Evolutionary conservation across 2,113 vertebrate genomes (phyloP), one percentile per base, ranked within the genome.

Genomic region (Hydrolagus affinis): DNA sequence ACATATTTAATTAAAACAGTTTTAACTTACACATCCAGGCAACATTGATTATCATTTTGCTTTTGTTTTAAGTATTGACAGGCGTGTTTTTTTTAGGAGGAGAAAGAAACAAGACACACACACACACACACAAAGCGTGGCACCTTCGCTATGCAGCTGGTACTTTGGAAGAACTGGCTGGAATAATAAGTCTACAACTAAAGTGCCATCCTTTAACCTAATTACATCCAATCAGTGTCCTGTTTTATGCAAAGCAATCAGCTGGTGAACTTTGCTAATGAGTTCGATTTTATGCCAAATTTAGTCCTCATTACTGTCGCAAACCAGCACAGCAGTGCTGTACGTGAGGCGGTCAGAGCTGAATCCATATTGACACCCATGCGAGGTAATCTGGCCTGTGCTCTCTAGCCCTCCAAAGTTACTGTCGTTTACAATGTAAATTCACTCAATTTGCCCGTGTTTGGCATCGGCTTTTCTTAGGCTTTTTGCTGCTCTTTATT

Each of bases 221-320:
- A 97, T 97, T 98, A 96, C 93, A 94, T 91, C 90, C 91, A 94
- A 95, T 94, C 94, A 93, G 93, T 95, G 93, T 92, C 95, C 94
- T 93, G 93, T 96, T 96, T 95, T 96, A 95, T 94, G 95, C 95
- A 94, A 94, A 96, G 95, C 94, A 95, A 96, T 97, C 96, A 95
- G 94, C 94, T 94, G 94, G 91, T 95, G 95, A 97, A 96, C 95
- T 95, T 92, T 91, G 90, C 94, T 98, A 98, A 97, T 98, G 95
- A 98, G 95, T 96, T 97, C 95, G 96, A 98, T 98, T 98, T 98
- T 98, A 97, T 97, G 96, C 96, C 94, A 96, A 95, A 96, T 98
- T 97, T 97, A 95, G 93, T 92, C 91, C 93, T 95, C 95, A 94
- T 95, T 95, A 94, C 94, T 93, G 93, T 95, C 90, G 94, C 94